phyloP scores from a whole-genome alignment of 2,888 invertebrate species.

The Synanthedon andrenaeformis region DNA sequence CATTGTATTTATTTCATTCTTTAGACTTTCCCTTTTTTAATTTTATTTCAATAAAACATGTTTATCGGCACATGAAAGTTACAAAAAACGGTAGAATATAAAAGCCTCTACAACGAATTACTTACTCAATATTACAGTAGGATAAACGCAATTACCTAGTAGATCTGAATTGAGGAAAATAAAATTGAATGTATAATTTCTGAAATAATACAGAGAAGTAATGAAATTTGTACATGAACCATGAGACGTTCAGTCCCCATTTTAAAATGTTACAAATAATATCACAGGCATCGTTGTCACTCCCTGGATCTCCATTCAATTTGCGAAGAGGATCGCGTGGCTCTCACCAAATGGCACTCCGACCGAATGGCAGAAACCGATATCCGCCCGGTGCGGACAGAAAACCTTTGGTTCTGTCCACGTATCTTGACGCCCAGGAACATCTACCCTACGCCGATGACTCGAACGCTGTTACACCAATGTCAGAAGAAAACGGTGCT shows the following conservation, averaged over 20 bases:
- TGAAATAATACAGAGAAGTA: no score
- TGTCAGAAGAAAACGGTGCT: conserved; percentile 97
- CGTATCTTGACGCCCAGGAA: conserved; percentile 94
- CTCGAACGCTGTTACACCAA: conserved; percentile 96
- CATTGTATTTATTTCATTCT: conserved; percentile 25
- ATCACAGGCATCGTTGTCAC: conserved; percentile 91
- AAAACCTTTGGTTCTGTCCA: conserved; percentile 93
- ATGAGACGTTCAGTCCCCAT: no score
- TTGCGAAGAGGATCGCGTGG: conserved; percentile 89
- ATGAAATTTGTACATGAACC: no score
- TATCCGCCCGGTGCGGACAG: conserved; percentile 88
- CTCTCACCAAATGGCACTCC: conserved; percentile 91
- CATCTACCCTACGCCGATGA: conserved; percentile 98
- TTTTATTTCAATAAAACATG: conserved; percentile 15
- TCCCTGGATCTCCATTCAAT: conserved; percentile 97
- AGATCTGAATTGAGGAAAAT: conserved; percentile 65
- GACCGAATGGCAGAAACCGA: conserved; percentile 83
- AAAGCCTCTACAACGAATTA: conserved; percentile 57
- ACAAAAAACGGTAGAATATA: conserved; percentile 16
- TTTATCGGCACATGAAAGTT: conserved; percentile 71
- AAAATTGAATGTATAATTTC: no score
- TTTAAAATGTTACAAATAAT: not conserved
- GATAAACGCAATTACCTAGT: conserved; percentile 15
- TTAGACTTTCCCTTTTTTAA: conserved; percentile 20
- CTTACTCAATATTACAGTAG: conserved; percentile 11